Conservation (phyloP, 1,140 invertebrate genomes). For the Chironomus striatipennis region DNA sequence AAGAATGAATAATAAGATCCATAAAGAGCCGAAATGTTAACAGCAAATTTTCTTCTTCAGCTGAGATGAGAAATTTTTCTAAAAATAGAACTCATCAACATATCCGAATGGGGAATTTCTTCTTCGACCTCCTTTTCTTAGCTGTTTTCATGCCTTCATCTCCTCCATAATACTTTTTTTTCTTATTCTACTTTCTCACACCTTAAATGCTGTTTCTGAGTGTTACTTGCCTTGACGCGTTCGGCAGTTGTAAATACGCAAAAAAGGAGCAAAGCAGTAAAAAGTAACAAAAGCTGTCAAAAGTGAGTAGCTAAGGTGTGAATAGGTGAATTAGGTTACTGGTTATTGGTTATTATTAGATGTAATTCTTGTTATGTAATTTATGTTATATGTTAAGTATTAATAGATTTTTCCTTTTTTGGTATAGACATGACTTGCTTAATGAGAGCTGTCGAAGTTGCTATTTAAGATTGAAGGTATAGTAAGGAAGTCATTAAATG, state of each 20-base stretch:
- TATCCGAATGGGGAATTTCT: background rate
- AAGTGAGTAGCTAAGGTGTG: background rate
- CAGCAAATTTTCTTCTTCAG: background rate
- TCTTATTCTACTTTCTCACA: background rate
- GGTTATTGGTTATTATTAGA: too few species aligned
- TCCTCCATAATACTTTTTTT: background rate
- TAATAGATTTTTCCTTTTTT: too few species aligned
- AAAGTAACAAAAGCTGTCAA: background rate
- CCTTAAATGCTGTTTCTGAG: background rate
- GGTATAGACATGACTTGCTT: too few species aligned
- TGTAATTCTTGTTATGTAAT: too few species aligned
- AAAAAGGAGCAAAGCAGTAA: background rate
- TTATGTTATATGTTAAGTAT: too few species aligned
- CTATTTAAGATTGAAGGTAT: too few species aligned
- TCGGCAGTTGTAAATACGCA: background rate
- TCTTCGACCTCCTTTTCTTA: background rate
- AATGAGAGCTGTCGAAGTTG: too few species aligned
- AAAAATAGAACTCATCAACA: constrained; percentile 20
- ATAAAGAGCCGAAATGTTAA: background rate
- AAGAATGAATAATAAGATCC: background rate
- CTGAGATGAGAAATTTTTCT: constrained; percentile 7
- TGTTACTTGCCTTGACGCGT: background rate
- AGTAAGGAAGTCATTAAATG: too few species aligned
- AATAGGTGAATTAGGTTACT: too few species aligned
- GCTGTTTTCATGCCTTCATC: constrained; percentile 1